phyloP scores from a whole-genome alignment of 1,140 invertebrate species.

The Watersipora subatra region DNA sequence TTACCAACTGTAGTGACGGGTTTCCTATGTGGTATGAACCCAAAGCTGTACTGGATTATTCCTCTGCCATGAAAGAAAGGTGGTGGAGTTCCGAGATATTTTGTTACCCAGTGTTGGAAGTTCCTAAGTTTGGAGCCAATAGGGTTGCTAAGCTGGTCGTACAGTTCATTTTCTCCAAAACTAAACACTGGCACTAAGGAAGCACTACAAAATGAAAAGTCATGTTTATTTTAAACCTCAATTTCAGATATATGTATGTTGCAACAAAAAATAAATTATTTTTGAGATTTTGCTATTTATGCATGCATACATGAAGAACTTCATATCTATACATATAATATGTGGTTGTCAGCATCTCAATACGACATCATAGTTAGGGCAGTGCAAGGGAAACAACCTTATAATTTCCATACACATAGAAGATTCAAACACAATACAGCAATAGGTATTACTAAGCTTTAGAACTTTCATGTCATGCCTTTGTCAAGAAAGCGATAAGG shows the following conservation, averaged over 20 bases:
- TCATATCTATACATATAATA: neutral
- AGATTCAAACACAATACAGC: no score
- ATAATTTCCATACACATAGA: no score
- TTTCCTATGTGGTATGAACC: slow-evolving; percentile 60
- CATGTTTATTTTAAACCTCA: no score
- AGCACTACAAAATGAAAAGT: slow-evolving; percentile 41
- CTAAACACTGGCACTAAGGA: slow-evolving; percentile 72
- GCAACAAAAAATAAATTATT: no score
- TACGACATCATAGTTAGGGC: no score
- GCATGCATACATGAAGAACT: slow-evolving; percentile 2
- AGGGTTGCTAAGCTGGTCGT: slow-evolving; percentile 56
- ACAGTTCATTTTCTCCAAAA: slow-evolving; percentile 83
- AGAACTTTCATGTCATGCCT: no score
- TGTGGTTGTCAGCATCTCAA: no score
- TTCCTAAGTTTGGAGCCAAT: slow-evolving; percentile 53
- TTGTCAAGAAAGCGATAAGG: no score
- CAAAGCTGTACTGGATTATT: slow-evolving; percentile 76
- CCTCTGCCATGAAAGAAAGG: slow-evolving; percentile 68
- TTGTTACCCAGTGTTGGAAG: slow-evolving; percentile 56
- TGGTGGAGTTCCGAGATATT: slow-evolving; percentile 59
- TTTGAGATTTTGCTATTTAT: neutral
- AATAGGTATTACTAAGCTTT: no score
- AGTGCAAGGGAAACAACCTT: no score
- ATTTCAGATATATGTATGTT: neutral
- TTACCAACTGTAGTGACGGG: slow-evolving; percentile 71